Conservation (phyloP, 2,797 vertebrate genomes). For the Uromys caudimaculatus region DNA sequence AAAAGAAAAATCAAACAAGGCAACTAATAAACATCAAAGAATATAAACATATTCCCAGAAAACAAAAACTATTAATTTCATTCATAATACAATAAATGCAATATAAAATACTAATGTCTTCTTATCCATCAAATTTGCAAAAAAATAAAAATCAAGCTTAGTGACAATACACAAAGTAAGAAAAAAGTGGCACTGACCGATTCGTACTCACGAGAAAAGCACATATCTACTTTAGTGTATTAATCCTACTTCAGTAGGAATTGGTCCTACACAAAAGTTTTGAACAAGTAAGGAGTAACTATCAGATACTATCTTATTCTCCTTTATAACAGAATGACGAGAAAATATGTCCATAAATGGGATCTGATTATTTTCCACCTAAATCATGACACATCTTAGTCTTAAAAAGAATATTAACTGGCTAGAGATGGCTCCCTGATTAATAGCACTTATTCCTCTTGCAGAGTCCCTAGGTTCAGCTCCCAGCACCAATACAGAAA, state of each 20-base stretch:
- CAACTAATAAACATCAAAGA: not conserved
- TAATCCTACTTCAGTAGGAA: not conserved
- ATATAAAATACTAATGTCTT: not conserved
- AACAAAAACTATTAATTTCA: not conserved
- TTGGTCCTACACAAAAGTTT: not conserved
- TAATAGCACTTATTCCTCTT: not conserved
- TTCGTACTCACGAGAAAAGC: not conserved
- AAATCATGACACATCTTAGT: not conserved
- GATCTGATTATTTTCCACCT: not conserved
- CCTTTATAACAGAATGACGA: not conserved
- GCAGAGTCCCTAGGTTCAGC: not conserved
- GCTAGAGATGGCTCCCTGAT: not conserved
- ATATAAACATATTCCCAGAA: not conserved
- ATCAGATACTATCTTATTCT: not conserved
- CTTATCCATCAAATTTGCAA: not conserved
- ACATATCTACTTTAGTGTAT: not conserved
- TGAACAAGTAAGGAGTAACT: not conserved
- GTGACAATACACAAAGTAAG: not conserved
- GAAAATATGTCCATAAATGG: not conserved
- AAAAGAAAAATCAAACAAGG: not conserved
- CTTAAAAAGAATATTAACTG: not conserved
- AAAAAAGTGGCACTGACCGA: not conserved
- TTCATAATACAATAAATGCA: not conserved
- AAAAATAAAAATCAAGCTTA: not conserved
- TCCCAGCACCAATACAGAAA: not conserved